A percentile compares a stretch with the other conserved stretches of the same genome.
Conservation (phyloP, 2,113 vertebrate species). For the Rynchops niger region DNA sequence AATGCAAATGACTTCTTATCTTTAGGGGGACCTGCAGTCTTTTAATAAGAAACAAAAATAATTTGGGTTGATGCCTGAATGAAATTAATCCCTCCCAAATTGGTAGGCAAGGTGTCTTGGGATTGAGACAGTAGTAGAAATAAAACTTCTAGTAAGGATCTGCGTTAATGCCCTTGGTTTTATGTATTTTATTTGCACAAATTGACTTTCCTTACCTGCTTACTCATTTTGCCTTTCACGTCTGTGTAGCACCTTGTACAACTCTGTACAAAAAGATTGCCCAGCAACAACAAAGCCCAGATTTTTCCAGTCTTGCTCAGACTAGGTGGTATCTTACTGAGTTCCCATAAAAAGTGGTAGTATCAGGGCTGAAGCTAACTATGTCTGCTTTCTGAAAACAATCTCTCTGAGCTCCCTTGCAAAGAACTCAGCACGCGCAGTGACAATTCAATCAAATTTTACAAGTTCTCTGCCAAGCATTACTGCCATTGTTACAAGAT, state of each 20-base stretch:
- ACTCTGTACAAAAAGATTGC: slow-evolving; percentile 21
- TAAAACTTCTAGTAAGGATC: neutral
- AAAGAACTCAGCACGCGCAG: neutral
- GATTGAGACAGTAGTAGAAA: neutral
- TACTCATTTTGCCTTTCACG: slow-evolving; percentile 33
- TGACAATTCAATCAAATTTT: neutral
- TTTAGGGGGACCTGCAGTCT: slow-evolving; percentile 39
- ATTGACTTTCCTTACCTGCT: slow-evolving; percentile 41
- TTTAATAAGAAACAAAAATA: neutral
- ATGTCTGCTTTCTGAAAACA: neutral
- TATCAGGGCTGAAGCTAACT: neutral
- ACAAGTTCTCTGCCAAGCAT: slow-evolving; percentile 3
- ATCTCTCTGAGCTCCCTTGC: neutral
- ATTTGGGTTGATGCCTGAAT: neutral
- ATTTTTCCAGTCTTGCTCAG: slow-evolving; percentile 2
- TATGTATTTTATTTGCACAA: slow-evolving; percentile 47
- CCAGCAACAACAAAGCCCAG: slow-evolving; percentile 26
- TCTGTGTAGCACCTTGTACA: slow-evolving; percentile 20
- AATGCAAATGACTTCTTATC: slow-evolving; percentile 36
- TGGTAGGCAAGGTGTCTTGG: neutral
- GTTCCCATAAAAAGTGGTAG: neutral
- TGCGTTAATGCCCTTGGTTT: neutral
- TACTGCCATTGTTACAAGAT: neutral
- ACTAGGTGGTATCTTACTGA: neutral
- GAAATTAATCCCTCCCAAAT: neutral